These are phyloP conservation scores for Pangasius mekongensis DNA, from an alignment of 2,797 vertebrate genomes.

Conservation along the genomic window DNA sequence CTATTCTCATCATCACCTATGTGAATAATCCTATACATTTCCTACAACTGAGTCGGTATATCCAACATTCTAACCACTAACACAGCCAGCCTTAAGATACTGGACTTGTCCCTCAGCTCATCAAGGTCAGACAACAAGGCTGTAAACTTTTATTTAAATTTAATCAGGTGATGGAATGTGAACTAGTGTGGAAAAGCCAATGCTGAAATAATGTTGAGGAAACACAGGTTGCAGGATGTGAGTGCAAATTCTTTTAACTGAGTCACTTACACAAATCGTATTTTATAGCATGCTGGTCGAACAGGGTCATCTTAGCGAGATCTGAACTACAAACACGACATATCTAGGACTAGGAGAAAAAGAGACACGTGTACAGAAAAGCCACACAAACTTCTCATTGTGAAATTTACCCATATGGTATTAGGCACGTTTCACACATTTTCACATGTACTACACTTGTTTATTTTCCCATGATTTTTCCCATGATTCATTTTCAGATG, in stretches of 20 bases:
- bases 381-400: neutral
- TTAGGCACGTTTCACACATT: neutral
- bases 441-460: neutral
- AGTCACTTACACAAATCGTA: neutral
- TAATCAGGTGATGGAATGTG: constrained; percentile 66
- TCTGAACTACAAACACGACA: neutral
- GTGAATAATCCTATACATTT: neutral
- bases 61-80: neutral
- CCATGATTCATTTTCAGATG: neutral
- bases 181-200: constrained; percentile 45
- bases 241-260: neutral
- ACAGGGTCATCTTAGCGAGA: neutral
- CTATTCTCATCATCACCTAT: neutral
- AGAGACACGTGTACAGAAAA: neutral
- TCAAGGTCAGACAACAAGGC: constrained; percentile 13
- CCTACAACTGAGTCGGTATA: neutral
- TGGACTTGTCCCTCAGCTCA: neutral
- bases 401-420: neutral
- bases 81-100: neutral
- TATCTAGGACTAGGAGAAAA: neutral
- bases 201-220: neutral
- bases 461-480: neutral
- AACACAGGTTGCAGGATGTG: neutral
- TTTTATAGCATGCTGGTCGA: neutral
- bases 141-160: constrained; percentile 64